These are phyloP conservation scores for Nesidiocoris tenuis DNA, from an alignment of 2,888 invertebrate species.

Conservation along the genomic window DNA sequence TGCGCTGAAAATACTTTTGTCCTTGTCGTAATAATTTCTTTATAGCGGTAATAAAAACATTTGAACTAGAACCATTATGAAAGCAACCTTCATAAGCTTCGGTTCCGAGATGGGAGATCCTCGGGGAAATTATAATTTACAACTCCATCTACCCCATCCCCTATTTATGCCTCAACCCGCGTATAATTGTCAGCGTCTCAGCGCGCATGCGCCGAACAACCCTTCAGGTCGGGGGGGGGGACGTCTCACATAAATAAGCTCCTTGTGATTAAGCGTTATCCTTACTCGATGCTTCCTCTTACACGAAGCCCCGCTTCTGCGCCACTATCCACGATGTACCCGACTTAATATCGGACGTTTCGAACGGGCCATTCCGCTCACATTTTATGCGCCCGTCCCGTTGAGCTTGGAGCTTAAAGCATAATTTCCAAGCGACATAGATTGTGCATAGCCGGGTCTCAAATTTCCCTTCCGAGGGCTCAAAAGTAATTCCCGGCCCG, in stretches of 20 bases:
- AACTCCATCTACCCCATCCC: constrained; percentile 5
- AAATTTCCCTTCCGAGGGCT: constrained; percentile 9
- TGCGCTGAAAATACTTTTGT: no score
- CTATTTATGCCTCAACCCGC: neutral
- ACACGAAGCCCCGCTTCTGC: neutral
- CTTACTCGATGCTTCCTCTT: neutral
- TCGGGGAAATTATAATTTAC: constrained; percentile 31
- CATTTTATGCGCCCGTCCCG: neutral
- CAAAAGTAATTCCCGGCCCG: constrained; percentile 24
- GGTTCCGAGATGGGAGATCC: neutral
- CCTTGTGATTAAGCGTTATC: neutral
- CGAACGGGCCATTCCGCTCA: neutral
- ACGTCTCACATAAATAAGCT: neutral
- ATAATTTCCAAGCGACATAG: constrained; percentile 32
- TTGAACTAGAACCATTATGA: no score
- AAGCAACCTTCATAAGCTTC: neutral
- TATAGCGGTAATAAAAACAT: no score
- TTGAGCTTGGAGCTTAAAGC: constrained; percentile 23
- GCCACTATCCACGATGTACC: neutral
- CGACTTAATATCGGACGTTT: neutral
- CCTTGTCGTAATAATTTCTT: no score
- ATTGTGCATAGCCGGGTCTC: neutral
- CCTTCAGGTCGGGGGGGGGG: neutral
- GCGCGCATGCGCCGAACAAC: neutral
- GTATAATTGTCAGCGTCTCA: neutral